Conservation (phyloP, 2,113 vertebrate genomes). For the Leptocoma aspasia region DNA sequence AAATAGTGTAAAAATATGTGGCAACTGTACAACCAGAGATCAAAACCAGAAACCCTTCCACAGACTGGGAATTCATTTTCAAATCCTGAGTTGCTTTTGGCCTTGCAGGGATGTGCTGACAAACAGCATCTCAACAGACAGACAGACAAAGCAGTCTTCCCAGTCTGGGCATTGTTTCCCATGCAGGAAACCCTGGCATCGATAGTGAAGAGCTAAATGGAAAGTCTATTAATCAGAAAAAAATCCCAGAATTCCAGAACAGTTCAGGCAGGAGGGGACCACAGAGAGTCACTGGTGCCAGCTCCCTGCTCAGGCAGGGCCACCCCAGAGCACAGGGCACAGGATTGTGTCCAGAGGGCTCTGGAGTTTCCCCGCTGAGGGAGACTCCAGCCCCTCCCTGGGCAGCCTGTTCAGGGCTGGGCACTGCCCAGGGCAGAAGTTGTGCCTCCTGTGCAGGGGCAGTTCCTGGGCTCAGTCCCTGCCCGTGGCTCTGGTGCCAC, state of each 20-base stretch:
- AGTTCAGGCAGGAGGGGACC: accelerated
- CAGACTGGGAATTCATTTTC: neutral
- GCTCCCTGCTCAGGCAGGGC: neutral
- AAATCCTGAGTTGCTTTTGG: neutral
- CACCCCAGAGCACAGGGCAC: neutral
- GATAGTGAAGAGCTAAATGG: neutral
- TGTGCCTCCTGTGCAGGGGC: neutral
- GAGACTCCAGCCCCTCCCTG: neutral
- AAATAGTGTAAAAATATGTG: neutral
- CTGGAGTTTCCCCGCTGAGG: neutral
- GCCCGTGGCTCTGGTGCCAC: neutral
- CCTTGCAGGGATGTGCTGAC: neutral
- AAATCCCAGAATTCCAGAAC: neutral
- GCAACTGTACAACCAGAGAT: neutral
- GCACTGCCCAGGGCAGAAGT: neutral
- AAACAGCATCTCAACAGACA: neutral
- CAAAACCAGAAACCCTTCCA: neutral
- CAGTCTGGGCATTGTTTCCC: neutral
- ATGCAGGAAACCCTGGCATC: neutral
- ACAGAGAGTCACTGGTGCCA: neutral
- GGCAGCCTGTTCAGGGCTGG: neutral
- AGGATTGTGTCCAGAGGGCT: neutral
- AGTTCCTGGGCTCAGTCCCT: neutral
- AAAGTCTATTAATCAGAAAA: neutral
- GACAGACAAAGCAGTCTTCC: neutral